Conservation (phyloP, 2,888 invertebrate species). For the Drosophila picticornis region DNA sequence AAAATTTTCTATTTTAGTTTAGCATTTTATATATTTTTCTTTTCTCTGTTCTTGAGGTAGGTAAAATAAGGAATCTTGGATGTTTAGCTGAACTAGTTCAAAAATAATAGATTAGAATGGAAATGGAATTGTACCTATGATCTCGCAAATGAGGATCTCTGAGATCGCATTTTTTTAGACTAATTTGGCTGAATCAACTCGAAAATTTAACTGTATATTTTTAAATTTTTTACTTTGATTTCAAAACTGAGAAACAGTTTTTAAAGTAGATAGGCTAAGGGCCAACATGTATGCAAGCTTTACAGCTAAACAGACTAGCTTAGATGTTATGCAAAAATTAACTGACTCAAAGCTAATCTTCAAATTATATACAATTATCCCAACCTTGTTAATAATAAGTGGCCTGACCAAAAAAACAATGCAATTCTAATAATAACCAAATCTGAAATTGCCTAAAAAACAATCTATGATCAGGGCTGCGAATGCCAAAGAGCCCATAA, state of each 20-base stretch:
- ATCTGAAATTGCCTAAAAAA: conserved; percentile 7
- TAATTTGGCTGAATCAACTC: too few species aligned
- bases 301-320: neutral
- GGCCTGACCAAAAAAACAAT: neutral
- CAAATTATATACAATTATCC: neutral
- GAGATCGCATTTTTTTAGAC: too few species aligned
- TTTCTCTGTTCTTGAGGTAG: neutral
- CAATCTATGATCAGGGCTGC: conserved; percentile 28
- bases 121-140: neutral
- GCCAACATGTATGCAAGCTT: neutral
- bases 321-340: neutral
- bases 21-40: neutral
- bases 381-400: conserved; percentile 2
- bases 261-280: neutral
- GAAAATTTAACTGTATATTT: neutral
- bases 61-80: neutral
- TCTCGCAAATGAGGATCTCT: neutral
- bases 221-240: neutral
- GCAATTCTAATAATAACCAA: conserved; percentile 21
- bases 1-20: neutral
- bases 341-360: neutral
- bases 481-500: conserved; percentile 45
- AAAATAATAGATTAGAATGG: neutral
- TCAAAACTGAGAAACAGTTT: neutral
- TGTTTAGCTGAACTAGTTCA: neutral